Conservation (phyloP, 1,140 invertebrate species). For the Drosophila bocqueti region DNA sequence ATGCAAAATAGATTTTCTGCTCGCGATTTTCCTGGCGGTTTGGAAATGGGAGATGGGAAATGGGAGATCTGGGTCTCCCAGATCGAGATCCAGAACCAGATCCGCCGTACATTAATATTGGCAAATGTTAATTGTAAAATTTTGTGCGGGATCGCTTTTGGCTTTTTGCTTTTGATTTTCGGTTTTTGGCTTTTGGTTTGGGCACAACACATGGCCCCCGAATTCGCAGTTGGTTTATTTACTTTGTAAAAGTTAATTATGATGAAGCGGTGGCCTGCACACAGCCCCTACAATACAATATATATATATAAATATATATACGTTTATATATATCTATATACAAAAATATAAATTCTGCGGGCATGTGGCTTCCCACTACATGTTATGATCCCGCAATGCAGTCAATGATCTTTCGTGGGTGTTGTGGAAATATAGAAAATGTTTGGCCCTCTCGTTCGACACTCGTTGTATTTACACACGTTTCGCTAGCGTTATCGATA, state of each 20-base stretch:
- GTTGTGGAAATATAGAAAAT: conserved; percentile 47
- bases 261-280: conserved; percentile 64
- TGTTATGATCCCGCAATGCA: conserved; percentile 35
- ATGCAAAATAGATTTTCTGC: conserved; percentile 27
- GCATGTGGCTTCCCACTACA: conserved; percentile 47
- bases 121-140: conserved; percentile 50
- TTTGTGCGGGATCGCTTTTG: conserved; percentile 10
- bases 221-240: conserved; percentile 74
- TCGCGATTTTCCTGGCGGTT: conserved; percentile 9
- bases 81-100: neutral
- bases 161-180: conserved; percentile 9
- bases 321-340: neutral
- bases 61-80: neutral
- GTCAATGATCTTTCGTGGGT: conserved; percentile 47
- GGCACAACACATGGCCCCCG: conserved; percentile 71
- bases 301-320: conserved; percentile 7
- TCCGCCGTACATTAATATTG: conserved; percentile 18
- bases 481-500: conserved; percentile 2
- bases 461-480: conserved; percentile 22
- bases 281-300: conserved; percentile 24
- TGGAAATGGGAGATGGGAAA: conserved; percentile 42
- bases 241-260: conserved; percentile 81
- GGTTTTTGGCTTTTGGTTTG: conserved; percentile 26
- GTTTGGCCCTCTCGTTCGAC: neutral
- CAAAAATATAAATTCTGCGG: conserved; percentile 36